These are phyloP conservation scores for Menidia menidia DNA, from an alignment of 2,797 vertebrate species.

Conservation along the genomic window DNA sequence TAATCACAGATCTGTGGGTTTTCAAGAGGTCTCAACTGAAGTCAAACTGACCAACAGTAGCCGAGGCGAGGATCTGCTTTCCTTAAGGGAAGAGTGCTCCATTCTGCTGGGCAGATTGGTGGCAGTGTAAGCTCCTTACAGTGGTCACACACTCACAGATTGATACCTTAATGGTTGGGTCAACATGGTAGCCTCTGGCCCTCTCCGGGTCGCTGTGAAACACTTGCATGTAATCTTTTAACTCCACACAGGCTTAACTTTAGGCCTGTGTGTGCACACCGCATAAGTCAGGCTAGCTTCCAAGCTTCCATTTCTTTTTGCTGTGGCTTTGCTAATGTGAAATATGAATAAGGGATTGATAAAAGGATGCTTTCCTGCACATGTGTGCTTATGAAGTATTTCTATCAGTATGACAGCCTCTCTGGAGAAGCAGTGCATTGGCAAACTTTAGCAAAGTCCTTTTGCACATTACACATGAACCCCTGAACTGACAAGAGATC, in stretches of 20 bases:
- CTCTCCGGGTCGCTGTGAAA: constrained; percentile 65
- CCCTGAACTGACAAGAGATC: no score
- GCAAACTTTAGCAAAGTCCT: no score
- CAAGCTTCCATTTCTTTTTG: constrained; percentile 54
- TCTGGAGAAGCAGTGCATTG: background rate
- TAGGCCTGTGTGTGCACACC: constrained; percentile 69
- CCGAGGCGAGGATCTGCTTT: constrained; percentile 39
- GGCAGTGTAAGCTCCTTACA: constrained; percentile 27
- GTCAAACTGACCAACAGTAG: constrained; percentile 24
- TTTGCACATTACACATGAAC: no score
- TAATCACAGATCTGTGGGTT: background rate
- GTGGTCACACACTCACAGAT: constrained; percentile 39
- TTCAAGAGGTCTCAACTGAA: constrained; percentile 16
- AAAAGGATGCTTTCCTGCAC: constrained; percentile 21
- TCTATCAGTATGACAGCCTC: background rate
- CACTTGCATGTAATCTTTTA: constrained; percentile 63
- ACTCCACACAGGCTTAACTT: constrained; percentile 55
- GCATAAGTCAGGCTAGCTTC: constrained; percentile 67
- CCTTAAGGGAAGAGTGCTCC: constrained; percentile 45
- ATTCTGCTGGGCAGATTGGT: constrained; percentile 59
- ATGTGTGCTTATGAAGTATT: constrained; percentile 16
- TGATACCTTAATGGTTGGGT: constrained; percentile 76
- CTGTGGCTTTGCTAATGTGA: constrained; percentile 56
- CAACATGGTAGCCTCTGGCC: constrained; percentile 76
- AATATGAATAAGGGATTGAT: constrained; percentile 42